phyloP scores from a whole-genome alignment of 2,797 vertebrate genomes.

The Macropus fuliginosus region DNA sequence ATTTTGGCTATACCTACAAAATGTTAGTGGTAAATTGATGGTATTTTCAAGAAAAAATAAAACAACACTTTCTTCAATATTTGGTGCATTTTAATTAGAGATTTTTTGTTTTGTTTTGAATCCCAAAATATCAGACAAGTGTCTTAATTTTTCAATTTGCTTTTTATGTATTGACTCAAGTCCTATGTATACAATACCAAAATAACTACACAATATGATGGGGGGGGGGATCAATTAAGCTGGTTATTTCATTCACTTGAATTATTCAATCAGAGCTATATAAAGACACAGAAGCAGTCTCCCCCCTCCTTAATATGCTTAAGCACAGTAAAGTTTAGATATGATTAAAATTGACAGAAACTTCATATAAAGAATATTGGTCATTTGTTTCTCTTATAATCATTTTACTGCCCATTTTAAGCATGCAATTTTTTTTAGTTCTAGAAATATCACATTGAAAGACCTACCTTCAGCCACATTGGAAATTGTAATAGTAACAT shows the following conservation, averaged over 20 bases:
- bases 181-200: not conserved
- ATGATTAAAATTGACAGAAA: constrained; percentile 42
- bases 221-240: not conserved
- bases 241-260: constrained; percentile 17
- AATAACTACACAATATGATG: constrained; percentile 7
- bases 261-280: not conserved
- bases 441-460: constrained; percentile 5
- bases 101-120: not conserved
- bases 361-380: constrained; percentile 7
- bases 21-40: constrained; percentile 42
- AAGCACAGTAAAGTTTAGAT: constrained; percentile 37
- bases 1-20: constrained; percentile 56
- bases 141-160: constrained; percentile 22
- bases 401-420: constrained; percentile 37
- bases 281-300: not conserved
- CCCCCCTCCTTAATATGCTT: not conserved
- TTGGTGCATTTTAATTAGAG: not conserved
- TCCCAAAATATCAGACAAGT: constrained; percentile 31
- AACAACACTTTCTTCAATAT: constrained; percentile 35
- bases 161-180: constrained; percentile 37
- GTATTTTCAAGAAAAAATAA: constrained; percentile 62
- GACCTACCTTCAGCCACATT: not conserved
- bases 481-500: constrained; percentile 12
- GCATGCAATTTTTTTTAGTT: not conserved
- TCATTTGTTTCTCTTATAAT: constrained; percentile 1